phyloP scores from a whole-genome alignment of 2,797 vertebrate species.

The Cryptoblepharus egeriae region DNA sequence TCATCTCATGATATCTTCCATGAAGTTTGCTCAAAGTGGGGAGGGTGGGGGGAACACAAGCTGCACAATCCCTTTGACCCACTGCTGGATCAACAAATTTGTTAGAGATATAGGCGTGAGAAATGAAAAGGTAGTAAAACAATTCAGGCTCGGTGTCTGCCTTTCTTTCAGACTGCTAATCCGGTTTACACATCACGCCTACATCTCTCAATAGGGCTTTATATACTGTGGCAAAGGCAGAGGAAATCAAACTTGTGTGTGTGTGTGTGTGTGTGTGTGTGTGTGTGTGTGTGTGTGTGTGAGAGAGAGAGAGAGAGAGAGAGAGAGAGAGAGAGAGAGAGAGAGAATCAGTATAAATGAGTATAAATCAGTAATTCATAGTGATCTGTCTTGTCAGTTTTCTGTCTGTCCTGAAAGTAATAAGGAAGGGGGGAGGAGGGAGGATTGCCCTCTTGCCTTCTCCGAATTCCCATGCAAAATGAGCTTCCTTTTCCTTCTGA shows the following conservation, averaged over 20 bases:
- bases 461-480: constrained; percentile 42
- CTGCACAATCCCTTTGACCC: constrained; percentile 78
- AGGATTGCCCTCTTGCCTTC: not conserved
- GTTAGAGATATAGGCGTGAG: constrained; percentile 83
- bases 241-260: constrained; percentile 79
- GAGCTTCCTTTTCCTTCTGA: constrained; percentile 48
- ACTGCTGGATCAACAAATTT: constrained; percentile 83
- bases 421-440: not conserved
- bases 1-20: constrained; percentile 69
- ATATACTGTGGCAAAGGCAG: constrained; percentile 79
- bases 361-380: constrained; percentile 69
- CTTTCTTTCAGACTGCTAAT: constrained; percentile 85
- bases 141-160: constrained; percentile 82
- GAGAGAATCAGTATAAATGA: constrained; percentile 52
- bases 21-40: constrained; percentile 41
- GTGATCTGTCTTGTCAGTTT: constrained; percentile 55
- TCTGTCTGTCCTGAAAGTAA: constrained; percentile 51
- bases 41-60: constrained; percentile 47
- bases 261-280: not conserved
- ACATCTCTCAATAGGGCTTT: constrained; percentile 83
- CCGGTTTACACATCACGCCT: constrained; percentile 85
- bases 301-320: too few relatives aligned
- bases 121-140: constrained; percentile 86
- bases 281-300: too few relatives aligned
- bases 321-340: not conserved